Conservation (phyloP, 2,888 invertebrate species). For the Lacanobia oleracea region DNA sequence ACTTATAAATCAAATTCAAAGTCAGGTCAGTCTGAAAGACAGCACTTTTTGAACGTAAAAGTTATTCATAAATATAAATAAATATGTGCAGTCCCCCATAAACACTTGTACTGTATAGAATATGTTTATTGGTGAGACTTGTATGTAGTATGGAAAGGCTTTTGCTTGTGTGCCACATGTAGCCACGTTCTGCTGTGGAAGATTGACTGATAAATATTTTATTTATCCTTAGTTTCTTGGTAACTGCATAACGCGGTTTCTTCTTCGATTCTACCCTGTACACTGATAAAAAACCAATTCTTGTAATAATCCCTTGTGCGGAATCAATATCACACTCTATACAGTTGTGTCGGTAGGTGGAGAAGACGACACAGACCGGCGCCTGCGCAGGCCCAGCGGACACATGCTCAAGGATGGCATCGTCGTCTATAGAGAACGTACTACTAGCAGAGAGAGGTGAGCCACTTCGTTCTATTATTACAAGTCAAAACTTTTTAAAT, state of each 20-base stretch:
- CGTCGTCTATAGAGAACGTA: conserved; percentile 84
- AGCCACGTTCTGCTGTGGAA: no score
- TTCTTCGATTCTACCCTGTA: no score
- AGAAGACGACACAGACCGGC: conserved; percentile 81
- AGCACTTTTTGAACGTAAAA: no score
- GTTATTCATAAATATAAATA: no score
- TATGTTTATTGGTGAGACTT: not conserved
- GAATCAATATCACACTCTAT: conserved; percentile 44
- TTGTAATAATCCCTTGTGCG: not conserved
- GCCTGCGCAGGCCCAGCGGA: conserved; percentile 83
- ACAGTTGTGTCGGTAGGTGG: conserved; percentile 73
- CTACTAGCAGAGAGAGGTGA: conserved; percentile 87
- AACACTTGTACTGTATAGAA: no score
- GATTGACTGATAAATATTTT: no score
- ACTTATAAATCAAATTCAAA: no score
- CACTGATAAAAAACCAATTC: not conserved
- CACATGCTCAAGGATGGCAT: conserved; percentile 86
- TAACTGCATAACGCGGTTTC: no score
- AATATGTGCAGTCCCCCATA: no score
- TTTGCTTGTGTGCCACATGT: not conserved
- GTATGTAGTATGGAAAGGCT: not conserved
- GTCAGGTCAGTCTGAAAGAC: no score
- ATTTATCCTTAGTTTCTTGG: no score
- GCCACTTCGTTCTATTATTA: no score
- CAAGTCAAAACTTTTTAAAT: not conserved